Base-by-base conservation (phyloP, 2,888 invertebrate genomes). In the Lymantria dispar region DNA sequence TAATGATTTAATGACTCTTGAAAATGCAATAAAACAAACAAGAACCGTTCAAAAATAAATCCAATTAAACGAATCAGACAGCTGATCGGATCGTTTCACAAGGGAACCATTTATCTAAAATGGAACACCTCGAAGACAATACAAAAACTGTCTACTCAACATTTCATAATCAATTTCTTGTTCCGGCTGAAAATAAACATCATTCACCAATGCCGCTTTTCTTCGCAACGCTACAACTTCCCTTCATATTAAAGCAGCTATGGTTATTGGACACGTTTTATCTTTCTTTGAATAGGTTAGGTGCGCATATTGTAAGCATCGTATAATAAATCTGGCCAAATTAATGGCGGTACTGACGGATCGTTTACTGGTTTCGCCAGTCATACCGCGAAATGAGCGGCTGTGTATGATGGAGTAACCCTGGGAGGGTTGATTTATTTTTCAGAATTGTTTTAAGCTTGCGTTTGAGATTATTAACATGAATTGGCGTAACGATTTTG, bases 271-370 rank as follows among this genome's bases (percentile, higher is more conserved):
- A 55, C 52, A 56, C 52, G 48, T 58, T 55, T 59, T 51, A 54
- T 47, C 50, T 46, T 12, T 38, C 49, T 42, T 15, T 56, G 56
- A 61, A 64, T 62, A 58, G 53, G 55, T 57, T 52, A 56, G 48
- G 50, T 63, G 64, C 60, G 60, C 73, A 70, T 70, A 74, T 74
- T 79, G 78, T 78, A 68, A 76, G 76, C 73, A 72, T 80, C 70
- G 54, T 68, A 76, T 85, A 87, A 89, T 88, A 88, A 89, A 88
- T 90, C 87, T 83, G 72, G 72, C 54, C 74, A 82, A 85, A 90
- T 90, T 88, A 90, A 88, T 88, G 85, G 67, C 78, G 71, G 74
- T 62, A 70, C 85, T 78, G 88, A 86, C 89, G 83, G 86, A 88
- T 84, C 89, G 87, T 85, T 90, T 87, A 87, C 75, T 74, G 62